Evolutionary conservation across 2,888 invertebrate species (phyloP), one percentile per base, ranked within the genome.

Genomic region (Drosophila algonquin): DNA sequence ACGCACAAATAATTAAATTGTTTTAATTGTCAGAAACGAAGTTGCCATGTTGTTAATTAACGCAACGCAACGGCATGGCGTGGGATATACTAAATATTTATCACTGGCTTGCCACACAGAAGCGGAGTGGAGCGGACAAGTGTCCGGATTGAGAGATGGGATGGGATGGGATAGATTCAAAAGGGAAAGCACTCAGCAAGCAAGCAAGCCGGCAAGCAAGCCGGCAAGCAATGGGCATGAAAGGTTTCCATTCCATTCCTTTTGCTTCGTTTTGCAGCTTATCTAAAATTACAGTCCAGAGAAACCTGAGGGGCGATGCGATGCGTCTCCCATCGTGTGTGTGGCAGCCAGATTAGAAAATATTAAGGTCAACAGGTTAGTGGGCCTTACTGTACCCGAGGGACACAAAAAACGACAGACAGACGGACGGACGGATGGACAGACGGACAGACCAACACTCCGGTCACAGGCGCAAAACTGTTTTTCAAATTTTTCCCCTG

Each of bases 341-440:
- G 55, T 74, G 80, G 77, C 77, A 82, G 81, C 76, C 82, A 85
- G 84, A 83, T 85, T 81, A 82, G 81, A 82, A 85, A 85, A 86
- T 85, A 86, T 87, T 86, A 87, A 87, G 85, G 85, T 86, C 85
- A 86, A 86, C 85, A 86, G 85, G 85, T 86, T 86, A 86, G 83
- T 84, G 78, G 82, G 87, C 64, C 81, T 79, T 75, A 71, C 64
- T 83, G 81, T 76, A 71, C 83, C 83, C 83, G 86, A 86, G 83
- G 86, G 83, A 84, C 73, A 76, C 81, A 79, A 79, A 85, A 79
- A 80, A 76, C 70, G 77, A 63, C 77, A 77, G 30, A 62, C 61
- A 24, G 24, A 24, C 4, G 4, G 24, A 24, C 21, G 1, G 1
- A 21, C 21, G 21, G 21, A 21, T 2, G 21, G 21, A 21, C 21